Percentiles rank a stretch among this genome's conserved stretches.
These are phyloP conservation scores for Netelia inedita DNA, from an alignment of 2,888 invertebrate genomes.

Conservation along the genomic window DNA sequence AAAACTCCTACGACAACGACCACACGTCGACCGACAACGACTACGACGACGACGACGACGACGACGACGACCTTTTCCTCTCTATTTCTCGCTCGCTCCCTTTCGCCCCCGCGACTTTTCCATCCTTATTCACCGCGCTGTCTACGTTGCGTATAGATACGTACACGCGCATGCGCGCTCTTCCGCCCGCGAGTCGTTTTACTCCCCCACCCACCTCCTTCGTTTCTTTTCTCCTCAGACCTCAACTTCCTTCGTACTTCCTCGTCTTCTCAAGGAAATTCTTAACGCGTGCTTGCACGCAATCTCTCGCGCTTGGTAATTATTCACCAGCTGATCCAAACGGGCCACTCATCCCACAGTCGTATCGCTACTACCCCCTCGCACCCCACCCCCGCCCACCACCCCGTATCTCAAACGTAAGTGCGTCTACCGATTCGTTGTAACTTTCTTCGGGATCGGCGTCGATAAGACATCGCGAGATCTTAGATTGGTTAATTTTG, in stretches of 20 bases:
- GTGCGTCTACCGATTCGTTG: too few species aligned
- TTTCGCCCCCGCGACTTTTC: constrained; percentile 31
- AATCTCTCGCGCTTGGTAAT: constrained; percentile 3
- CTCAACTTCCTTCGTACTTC: constrained; percentile 56
- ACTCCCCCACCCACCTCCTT: not conserved
- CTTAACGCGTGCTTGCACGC: constrained; percentile 56
- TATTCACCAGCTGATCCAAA: not conserved
- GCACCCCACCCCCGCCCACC: not conserved
- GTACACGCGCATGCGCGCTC: not conserved
- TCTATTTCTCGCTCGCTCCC: constrained; percentile 57
- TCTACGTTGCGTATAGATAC: not conserved
- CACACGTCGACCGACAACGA: constrained; percentile 32
- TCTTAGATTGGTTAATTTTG: too few species aligned
- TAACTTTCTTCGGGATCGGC: too few species aligned
- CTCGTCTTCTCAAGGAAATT: constrained; percentile 52
- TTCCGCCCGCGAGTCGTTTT: not conserved
- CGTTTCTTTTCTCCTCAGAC: not conserved
- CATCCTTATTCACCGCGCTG: not conserved
- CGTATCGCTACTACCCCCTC: not conserved
- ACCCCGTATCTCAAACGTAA: not conserved
- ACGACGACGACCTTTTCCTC: constrained; percentile 51
- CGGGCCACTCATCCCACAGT: not conserved
- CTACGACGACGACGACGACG: constrained; percentile 1
- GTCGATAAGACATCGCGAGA: too few species aligned
- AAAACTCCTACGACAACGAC: constrained; percentile 27